Conservation (phyloP, 2,113 vertebrate species). For the Gymnorhina tibicen region DNA sequence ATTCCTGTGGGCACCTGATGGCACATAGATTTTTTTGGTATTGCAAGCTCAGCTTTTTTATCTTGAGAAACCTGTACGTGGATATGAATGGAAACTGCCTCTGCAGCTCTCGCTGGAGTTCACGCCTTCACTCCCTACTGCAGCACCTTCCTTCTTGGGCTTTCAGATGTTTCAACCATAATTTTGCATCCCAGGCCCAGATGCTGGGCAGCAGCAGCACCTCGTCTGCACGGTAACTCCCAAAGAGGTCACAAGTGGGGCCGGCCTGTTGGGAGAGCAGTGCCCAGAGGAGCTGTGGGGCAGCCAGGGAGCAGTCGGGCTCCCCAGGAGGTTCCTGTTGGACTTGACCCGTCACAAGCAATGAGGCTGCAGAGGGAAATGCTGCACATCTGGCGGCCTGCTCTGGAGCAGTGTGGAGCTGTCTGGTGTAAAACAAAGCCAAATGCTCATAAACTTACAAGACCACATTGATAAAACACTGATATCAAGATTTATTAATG, state of each 20-base stretch:
- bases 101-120: fast-evolving
- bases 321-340: constrained; percentile 47
- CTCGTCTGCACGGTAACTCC: background rate
- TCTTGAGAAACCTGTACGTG: background rate
- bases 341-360: constrained; percentile 31
- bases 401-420: background rate
- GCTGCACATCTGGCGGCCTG: constrained; percentile 62
- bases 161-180: background rate
- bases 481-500: background rate
- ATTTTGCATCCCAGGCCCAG: background rate
- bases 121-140: background rate
- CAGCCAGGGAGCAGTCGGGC: background rate
- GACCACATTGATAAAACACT: background rate
- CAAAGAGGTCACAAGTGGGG: background rate
- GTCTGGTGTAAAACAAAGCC: constrained; percentile 45
- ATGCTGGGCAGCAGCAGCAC: background rate
- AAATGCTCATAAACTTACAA: constrained; percentile 26
- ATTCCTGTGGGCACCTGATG: background rate
- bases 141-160: background rate
- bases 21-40: background rate
- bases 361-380: constrained; percentile 45
- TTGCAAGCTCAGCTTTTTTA: background rate
- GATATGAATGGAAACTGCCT: background rate
- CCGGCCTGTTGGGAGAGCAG: background rate
- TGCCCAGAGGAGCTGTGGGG: background rate